Conservation (phyloP, 2,888 invertebrate genomes). For the Campaea margaritaria region DNA sequence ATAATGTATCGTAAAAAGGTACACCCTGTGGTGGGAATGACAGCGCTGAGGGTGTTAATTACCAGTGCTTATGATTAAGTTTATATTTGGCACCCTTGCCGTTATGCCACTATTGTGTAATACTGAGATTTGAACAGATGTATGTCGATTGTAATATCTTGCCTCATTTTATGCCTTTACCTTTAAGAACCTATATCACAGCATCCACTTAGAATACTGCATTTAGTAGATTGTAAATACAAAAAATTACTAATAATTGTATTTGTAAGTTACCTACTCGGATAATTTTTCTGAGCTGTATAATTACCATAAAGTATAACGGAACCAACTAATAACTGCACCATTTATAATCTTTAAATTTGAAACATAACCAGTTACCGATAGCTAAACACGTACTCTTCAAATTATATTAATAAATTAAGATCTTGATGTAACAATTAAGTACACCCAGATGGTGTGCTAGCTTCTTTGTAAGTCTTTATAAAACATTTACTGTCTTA, state of each 20-base stretch:
- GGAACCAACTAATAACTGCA: neutral
- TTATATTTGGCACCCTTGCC: constrained; percentile 26
- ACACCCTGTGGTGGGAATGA: too few relatives aligned
- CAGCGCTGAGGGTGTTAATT: too few relatives aligned
- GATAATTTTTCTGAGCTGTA: too few relatives aligned
- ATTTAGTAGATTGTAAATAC: constrained; percentile 59
- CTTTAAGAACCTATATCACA: constrained; percentile 37
- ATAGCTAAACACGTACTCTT: constrained; percentile 5
- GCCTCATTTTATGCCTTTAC: constrained; percentile 47
- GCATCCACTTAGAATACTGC: constrained; percentile 46
- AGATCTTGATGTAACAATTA: neutral
- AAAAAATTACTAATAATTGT: too few relatives aligned
- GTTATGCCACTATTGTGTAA: constrained; percentile 26
- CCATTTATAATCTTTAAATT: neutral
- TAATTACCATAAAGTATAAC: too few relatives aligned
- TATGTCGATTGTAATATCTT: constrained; percentile 60
- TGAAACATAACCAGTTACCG: constrained; percentile 12
- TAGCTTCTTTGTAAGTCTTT: constrained; percentile 25
- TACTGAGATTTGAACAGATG: constrained; percentile 21
- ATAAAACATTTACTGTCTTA: constrained; percentile 11
- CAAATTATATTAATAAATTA: constrained; percentile 12
- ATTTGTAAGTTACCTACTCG: too few relatives aligned
- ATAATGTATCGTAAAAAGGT: too few relatives aligned
- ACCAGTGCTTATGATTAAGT: constrained; percentile 20
- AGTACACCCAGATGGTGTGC: too few relatives aligned